Evolutionary conservation across 2,113 vertebrate genomes (phyloP).

Genomic region (Rhinoderma darwinii): DNA sequence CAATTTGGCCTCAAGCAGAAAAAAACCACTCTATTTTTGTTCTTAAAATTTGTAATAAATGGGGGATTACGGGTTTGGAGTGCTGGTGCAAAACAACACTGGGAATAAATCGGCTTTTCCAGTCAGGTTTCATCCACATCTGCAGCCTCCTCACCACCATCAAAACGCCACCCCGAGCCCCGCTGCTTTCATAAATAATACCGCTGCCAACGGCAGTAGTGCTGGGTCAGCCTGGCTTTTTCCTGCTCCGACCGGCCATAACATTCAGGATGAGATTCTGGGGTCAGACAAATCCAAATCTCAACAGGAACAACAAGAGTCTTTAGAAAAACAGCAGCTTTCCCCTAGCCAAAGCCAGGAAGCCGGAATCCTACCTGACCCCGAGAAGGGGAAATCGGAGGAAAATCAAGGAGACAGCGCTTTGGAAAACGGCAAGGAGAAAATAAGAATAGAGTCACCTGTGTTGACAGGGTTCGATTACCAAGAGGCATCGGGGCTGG

Average conservation of each 20-base stretch:
- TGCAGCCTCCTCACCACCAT: conserved; percentile 94
- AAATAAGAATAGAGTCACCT: conserved; percentile 93
- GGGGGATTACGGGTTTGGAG: conserved; percentile 99
- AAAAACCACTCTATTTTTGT: conserved; percentile 49
- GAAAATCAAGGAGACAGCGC: conserved; percentile 86
- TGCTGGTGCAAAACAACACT: conserved; percentile 98
- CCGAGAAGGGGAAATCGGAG: conserved; percentile 86
- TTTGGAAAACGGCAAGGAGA: conserved; percentile 84
- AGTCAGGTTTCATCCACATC: conserved; percentile 96
- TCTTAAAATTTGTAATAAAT: conserved; percentile 84
- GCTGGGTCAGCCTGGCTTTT: conserved; percentile 97
- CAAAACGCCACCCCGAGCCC: conserved; percentile 92
- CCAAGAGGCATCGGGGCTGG: conserved; percentile 91
- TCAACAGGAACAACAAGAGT: conserved; percentile 94
- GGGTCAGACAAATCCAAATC: conserved; percentile 95
- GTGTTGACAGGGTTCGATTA: conserved; percentile 95
- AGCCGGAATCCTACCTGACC: conserved; percentile 86
- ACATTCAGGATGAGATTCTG: conserved; percentile 98
- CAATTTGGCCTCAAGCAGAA: conserved; percentile 69
- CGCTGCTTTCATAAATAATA: conserved; percentile 95
- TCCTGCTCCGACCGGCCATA: conserved; percentile 90
- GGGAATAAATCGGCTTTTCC: conserved; percentile 98
- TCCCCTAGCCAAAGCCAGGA: conserved; percentile 90
- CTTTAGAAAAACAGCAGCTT: conserved; percentile 92
- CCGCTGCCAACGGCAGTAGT: conserved; percentile 92